Conservation (phyloP, 2,888 invertebrate species). For the Polydrusus cervinus region DNA sequence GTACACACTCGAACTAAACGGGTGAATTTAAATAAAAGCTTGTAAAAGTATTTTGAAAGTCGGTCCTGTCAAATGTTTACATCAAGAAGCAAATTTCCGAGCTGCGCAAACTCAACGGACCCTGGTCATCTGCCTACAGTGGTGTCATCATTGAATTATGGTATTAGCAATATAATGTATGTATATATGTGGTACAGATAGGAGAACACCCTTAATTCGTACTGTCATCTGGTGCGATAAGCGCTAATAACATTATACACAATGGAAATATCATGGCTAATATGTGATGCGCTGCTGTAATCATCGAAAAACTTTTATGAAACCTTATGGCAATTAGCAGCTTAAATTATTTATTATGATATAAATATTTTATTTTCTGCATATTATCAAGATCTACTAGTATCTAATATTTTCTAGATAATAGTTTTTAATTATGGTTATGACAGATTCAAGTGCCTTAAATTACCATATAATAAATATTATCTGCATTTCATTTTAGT, state of each 20-base stretch:
- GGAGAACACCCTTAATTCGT: too few species aligned
- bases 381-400: not conserved
- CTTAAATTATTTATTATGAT: too few species aligned
- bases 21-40: too few species aligned
- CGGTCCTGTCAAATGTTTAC: too few species aligned
- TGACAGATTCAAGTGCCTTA: not conserved
- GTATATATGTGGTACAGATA: too few species aligned
- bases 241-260: not conserved
- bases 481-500: not conserved
- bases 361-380: not conserved
- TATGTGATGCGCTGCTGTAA: not conserved
- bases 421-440: not conserved
- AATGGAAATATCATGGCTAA: not conserved
- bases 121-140: too few species aligned
- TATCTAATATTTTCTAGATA: not conserved
- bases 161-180: too few species aligned
- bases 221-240: not conserved
- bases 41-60: too few species aligned
- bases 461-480: not conserved
- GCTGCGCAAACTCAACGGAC: too few species aligned
- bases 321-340: slow-evolving; percentile 4
- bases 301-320: not conserved
- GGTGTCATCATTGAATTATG: too few species aligned
- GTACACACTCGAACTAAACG: too few species aligned
- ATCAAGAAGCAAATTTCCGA: too few species aligned